phyloP scores from a whole-genome alignment of 1,140 invertebrate species.

The Tribolium castaneum region DNA sequence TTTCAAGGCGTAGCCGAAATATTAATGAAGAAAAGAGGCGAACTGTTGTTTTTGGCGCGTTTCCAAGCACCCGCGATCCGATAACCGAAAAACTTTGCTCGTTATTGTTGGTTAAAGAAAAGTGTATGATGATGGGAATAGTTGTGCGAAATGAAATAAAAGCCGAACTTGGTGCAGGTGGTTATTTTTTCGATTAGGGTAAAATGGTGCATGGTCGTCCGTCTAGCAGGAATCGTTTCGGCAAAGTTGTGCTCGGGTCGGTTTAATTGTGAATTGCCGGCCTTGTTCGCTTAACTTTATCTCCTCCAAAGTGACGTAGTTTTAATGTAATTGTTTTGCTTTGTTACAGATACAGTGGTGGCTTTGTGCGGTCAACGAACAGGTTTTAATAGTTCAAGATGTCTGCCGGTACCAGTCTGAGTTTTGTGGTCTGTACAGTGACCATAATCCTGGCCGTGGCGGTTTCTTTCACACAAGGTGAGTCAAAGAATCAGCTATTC shows the following conservation, averaged over 20 bases:
- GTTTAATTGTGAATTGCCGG: conserved; percentile 35
- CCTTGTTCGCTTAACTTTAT: conserved; percentile 33
- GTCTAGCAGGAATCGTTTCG: background rate
- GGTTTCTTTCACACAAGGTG: conserved; percentile 35
- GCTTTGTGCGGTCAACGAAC: conserved; percentile 34
- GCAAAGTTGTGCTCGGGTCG: background rate
- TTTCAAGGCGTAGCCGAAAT: background rate
- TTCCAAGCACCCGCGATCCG: background rate
- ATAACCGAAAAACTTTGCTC: background rate
- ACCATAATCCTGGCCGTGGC: conserved; percentile 12
- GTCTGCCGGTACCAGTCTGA: conserved; percentile 18
- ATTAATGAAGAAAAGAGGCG: background rate
- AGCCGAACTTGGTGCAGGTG: background rate
- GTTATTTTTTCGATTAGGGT: conserved; percentile 4
- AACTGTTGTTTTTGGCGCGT: background rate
- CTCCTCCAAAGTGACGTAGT: conserved; percentile 9
- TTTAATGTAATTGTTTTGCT: conserved; percentile 36
- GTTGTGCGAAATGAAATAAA: conserved; percentile 4
- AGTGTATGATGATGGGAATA: conserved; percentile 10
- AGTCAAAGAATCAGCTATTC: background rate
- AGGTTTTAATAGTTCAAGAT: conserved; percentile 29
- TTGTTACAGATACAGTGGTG: conserved; percentile 33
- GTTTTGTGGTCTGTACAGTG: background rate
- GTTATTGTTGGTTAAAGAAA: conserved; percentile 5
- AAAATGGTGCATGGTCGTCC: conserved; percentile 20